phyloP scores from a whole-genome alignment of 2,888 invertebrate species.

The Criorhina ranunculi region DNA sequence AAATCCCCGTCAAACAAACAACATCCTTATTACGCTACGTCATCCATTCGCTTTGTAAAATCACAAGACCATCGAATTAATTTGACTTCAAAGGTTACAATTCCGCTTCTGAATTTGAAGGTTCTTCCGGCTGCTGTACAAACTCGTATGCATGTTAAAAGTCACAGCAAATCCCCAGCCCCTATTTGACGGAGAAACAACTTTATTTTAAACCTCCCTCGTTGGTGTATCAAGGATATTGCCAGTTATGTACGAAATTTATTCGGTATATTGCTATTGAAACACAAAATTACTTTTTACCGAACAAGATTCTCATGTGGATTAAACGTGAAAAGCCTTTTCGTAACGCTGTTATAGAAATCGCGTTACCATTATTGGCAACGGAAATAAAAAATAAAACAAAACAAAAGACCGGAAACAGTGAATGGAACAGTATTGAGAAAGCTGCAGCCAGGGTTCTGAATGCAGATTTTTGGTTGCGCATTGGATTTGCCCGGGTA shows the following conservation, averaged over 20 bases:
- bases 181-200: too few species aligned
- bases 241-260: neutral
- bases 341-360: conserved; percentile 15
- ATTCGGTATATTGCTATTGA: neutral
- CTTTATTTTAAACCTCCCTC: too few species aligned
- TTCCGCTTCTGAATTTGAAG: neutral
- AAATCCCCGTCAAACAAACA: neutral
- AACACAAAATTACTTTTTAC: neutral
- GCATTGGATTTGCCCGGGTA: neutral
- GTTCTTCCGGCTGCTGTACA: too few species aligned
- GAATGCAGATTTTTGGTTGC: conserved; percentile 21
- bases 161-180: too few species aligned
- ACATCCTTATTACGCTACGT: neutral
- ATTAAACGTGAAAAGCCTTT: neutral
- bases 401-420: neutral
- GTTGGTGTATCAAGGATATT: neutral
- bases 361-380: conserved; percentile 14
- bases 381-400: neutral
- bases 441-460: neutral
- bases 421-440: conserved; percentile 17
- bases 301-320: neutral
- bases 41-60: neutral
- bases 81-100: conserved; percentile 17
- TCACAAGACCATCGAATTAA: conserved; percentile 8
- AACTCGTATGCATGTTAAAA: too few species aligned